A percentile compares a stretch with the other conserved stretches of the same genome.
These are phyloP conservation scores for Cherax destructor DNA, from an alignment of 1,140 invertebrate genomes.

Conservation along the genomic window DNA sequence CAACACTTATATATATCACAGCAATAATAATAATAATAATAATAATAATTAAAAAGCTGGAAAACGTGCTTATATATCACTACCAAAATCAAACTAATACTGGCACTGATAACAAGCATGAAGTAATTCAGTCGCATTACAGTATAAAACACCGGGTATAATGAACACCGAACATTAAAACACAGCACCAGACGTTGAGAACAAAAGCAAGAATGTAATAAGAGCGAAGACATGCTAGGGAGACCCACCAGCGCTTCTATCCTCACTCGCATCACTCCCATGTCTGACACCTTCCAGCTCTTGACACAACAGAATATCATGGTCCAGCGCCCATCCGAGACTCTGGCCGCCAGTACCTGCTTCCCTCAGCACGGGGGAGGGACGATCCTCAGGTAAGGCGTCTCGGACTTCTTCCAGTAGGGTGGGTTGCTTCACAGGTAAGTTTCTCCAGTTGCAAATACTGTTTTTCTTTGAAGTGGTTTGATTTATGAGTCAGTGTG, in stretches of 20 bases:
- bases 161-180: not conserved
- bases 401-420: conserved; percentile 37
- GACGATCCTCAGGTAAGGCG: conserved; percentile 55
- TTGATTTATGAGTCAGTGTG: not conserved
- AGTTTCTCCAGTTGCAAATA: no score
- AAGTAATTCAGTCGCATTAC: no score
- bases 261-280: conserved; percentile 57
- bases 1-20: no score
- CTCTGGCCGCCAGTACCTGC: conserved; percentile 12
- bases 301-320: conserved; percentile 58
- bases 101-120: no score
- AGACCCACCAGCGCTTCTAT: conserved; percentile 55
- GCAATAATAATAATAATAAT: no score
- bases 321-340: conserved; percentile 42
- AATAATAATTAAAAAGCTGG: no score
- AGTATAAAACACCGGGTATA: not conserved
- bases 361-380: conserved; percentile 19
- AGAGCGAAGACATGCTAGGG: not conserved
- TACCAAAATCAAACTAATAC: no score
- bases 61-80: no score
- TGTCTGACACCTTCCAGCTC: conserved; percentile 53
- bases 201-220: not conserved
- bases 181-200: not conserved
- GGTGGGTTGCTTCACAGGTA: conserved; percentile 37
- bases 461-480: no score